Percentiles rank a stretch among this genome's conserved stretches.
Evolutionary conservation across 2,888 invertebrate genomes (phyloP).

Genomic region (Aspidiotus rigidus): DNA sequence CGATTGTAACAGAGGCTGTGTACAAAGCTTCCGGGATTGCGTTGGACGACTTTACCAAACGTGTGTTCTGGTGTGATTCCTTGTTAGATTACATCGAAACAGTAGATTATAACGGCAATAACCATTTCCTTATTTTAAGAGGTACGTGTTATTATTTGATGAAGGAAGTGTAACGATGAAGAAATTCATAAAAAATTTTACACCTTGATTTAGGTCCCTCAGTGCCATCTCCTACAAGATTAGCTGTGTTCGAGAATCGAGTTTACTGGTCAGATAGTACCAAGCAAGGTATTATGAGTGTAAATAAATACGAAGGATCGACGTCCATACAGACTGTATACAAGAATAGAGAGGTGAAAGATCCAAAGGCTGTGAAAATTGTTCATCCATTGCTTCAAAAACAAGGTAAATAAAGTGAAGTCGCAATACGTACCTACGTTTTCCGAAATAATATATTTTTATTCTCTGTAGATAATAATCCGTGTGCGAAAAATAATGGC

Average conservation of each 20-base stretch:
- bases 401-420: slow-evolving; percentile 45
- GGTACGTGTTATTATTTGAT: slow-evolving; percentile 43
- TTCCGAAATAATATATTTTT: neutral
- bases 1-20: slow-evolving; percentile 83
- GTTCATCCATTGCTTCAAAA: slow-evolving; percentile 71
- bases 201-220: slow-evolving; percentile 50
- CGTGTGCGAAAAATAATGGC: slow-evolving; percentile 78
- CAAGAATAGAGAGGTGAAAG: slow-evolving; percentile 67
- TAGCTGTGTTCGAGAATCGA: slow-evolving; percentile 74
- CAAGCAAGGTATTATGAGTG: slow-evolving; percentile 78
- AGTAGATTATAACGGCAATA: slow-evolving; percentile 81
- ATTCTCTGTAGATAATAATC: slow-evolving; percentile 49
- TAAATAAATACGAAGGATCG: slow-evolving; percentile 74
- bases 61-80: slow-evolving; percentile 95
- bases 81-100: slow-evolving; percentile 91
- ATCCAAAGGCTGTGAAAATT: slow-evolving; percentile 74
- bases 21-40: slow-evolving; percentile 88
- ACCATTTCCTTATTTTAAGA: slow-evolving; percentile 67
- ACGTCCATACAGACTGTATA: slow-evolving; percentile 69
- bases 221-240: slow-evolving; percentile 74
- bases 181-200: neutral
- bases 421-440: neutral
- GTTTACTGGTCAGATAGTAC: slow-evolving; percentile 88
- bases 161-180: neutral
- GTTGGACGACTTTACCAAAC: slow-evolving; percentile 76